Evolutionary conservation across 2,888 invertebrate genomes (phyloP), one percentile per base, ranked within the genome.

Genomic region (Crepidodera aurea): DNA sequence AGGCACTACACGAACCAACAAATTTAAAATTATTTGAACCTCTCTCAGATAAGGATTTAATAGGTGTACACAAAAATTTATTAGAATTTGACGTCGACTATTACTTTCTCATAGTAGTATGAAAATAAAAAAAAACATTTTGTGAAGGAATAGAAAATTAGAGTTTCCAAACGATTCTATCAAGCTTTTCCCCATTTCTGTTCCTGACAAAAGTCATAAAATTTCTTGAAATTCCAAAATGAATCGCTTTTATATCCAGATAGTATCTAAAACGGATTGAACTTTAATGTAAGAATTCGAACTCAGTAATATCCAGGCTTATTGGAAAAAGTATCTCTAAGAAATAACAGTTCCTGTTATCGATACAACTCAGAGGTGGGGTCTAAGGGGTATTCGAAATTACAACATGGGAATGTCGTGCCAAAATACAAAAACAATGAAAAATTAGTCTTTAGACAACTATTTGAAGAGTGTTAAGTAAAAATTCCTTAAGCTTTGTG

Each of bases 211-310:
- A 37, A 37, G 12, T 37, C 37, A 13, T 37, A 37, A 37, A 37
- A 37, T 13, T 37, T 48, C 37, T 46, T 32, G 37, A 64, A 69
- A 63, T 66, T 60, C 55, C 37, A 50, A 64, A 66, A 67, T 66
- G 67, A 69, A 67, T 69, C 66, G 70, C 15, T 60, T 67, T 64
- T 64, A 67, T 68, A 66, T 65, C 65, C 62, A 60, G 27, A 60
- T 55, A 59, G 42, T 67, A 66, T 67, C 62, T 66, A 67, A 66
- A 62, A 59, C 46, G 70, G 66, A 65, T 65, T 65, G 68, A 67
- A 70, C 69, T 70, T 67, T 69, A 65, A 69, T 68, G 65, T 67
- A 46, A 62, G 64, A 67, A 66, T 66, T 65, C 66, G 58, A 66
- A 64, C 62, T 18, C 13, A 13, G 55, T 12, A 44, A 55, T 55